Percentiles rank a stretch among this genome's conserved stretches.
Evolutionary conservation across 1,140 invertebrate genomes (phyloP).

Genomic region (Caerostris extrusa): DNA sequence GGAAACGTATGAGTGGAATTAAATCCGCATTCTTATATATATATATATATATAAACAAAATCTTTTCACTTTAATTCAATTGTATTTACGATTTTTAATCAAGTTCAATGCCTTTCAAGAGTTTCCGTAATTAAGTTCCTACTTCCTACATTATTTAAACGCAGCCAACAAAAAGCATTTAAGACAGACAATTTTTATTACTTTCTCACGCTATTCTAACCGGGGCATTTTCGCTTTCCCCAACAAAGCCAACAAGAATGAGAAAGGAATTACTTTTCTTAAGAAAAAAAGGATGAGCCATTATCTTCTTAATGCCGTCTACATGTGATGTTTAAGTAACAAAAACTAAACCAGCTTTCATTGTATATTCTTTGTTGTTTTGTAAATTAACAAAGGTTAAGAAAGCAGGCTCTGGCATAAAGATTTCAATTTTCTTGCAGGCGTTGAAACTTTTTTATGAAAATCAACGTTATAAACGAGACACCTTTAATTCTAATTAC

Average conservation of each 20-base stretch:
- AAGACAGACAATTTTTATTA: background rate
- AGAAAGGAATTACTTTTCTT: background rate
- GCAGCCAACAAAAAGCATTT: background rate
- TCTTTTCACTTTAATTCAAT: background rate
- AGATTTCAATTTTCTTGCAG: slow-evolving; percentile 13
- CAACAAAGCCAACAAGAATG: background rate
- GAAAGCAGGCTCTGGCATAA: background rate
- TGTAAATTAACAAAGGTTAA: slow-evolving; percentile 29
- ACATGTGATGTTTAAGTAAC: slow-evolving; percentile 24
- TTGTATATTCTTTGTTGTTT: slow-evolving; percentile 4
- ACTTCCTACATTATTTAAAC: background rate
- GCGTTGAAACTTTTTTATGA: background rate
- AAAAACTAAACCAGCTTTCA: background rate
- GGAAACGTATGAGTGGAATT: background rate
- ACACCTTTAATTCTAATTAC: slow-evolving; percentile 13
- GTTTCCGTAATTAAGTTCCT: background rate
- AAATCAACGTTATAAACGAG: background rate
- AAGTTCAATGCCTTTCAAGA: background rate
- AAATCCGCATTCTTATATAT: background rate
- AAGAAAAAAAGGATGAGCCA: background rate
- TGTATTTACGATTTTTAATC: background rate
- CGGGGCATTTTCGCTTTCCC: background rate
- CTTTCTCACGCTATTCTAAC: background rate
- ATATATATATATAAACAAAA: background rate
- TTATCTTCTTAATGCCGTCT: slow-evolving; percentile 21